Conservation (phyloP, 2,113 vertebrate species). For the Bettongia penicillata region DNA sequence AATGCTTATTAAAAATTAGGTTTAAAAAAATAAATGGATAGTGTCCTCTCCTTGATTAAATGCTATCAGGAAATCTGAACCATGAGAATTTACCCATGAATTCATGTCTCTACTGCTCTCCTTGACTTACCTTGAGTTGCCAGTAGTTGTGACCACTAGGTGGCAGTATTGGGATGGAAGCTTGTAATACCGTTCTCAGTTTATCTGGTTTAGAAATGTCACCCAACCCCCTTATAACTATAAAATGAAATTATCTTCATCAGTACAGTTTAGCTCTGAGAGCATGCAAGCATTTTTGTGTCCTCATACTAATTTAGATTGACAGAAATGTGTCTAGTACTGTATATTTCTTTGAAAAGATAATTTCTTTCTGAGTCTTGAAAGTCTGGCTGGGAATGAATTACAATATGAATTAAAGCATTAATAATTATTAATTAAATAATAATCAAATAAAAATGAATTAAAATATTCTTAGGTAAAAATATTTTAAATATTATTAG, state of each 20-base stretch:
- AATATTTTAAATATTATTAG: too few species aligned
- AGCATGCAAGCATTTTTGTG: accelerated
- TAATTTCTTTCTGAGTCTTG: accelerated
- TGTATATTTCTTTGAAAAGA: accelerated
- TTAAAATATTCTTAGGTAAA: too few species aligned
- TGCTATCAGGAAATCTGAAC: background rate
- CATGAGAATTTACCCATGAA: background rate
- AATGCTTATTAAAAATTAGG: background rate
- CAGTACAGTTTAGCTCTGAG: too few species aligned
- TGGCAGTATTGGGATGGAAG: background rate
- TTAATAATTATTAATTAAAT: too few species aligned
- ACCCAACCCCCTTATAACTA: background rate
- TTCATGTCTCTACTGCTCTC: background rate
- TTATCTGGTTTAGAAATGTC: background rate
- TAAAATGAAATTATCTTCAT: background rate
- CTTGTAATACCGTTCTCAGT: background rate
- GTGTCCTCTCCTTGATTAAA: background rate
- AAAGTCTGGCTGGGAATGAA: background rate
- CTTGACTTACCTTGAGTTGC: background rate
- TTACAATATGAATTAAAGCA: background rate
- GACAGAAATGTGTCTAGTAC: background rate
- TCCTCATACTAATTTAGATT: background rate
- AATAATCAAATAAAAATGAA: too few species aligned
- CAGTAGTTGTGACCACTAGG: background rate
- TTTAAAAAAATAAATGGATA: background rate